A percentile compares a stretch with the other conserved stretches of the same genome.
Evolutionary conservation across 2,888 invertebrate genomes (phyloP).

Genomic region (Phorcus lineatus): DNA sequence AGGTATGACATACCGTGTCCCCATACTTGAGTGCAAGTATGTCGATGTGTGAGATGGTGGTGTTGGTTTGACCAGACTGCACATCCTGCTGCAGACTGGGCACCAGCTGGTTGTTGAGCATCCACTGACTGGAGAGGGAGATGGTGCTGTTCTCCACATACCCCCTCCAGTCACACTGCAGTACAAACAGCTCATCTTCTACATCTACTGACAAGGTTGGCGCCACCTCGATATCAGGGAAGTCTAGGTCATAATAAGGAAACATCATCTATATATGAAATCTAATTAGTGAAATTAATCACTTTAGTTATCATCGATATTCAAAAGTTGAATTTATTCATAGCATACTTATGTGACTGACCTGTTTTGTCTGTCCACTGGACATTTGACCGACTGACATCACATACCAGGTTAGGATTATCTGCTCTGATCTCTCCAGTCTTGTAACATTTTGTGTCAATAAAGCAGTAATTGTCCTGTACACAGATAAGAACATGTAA

Average conservation of each 20-base stretch:
- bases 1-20: slow-evolving; percentile 21
- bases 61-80: slow-evolving; percentile 23
- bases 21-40: slow-evolving; percentile 24
- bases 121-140: slow-evolving; percentile 37
- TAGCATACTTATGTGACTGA: slow-evolving; percentile 3
- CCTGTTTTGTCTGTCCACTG: slow-evolving; percentile 44
- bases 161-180: slow-evolving; percentile 47
- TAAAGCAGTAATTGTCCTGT: slow-evolving; percentile 50
- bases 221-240: slow-evolving; percentile 37
- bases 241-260: slow-evolving; percentile 32
- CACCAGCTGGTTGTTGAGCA: neutral
- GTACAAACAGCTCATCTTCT: slow-evolving; percentile 37
- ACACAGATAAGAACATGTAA: no score
- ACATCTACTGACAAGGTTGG: slow-evolving; percentile 37
- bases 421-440: slow-evolving; percentile 35
- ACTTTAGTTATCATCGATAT: neutral
- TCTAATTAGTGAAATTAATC: neutral
- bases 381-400: slow-evolving; percentile 38
- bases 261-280: neutral
- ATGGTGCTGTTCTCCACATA: slow-evolving; percentile 29
- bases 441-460: slow-evolving; percentile 47
- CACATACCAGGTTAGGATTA: slow-evolving; percentile 47
- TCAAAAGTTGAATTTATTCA: neutral
- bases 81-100: neutral
- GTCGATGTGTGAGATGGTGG: slow-evolving; percentile 29